Percentiles rank a stretch among this genome's conserved stretches.
phyloP scores from a whole-genome alignment of 2,797 vertebrate species.

The Eupleurogrammus muticus region DNA sequence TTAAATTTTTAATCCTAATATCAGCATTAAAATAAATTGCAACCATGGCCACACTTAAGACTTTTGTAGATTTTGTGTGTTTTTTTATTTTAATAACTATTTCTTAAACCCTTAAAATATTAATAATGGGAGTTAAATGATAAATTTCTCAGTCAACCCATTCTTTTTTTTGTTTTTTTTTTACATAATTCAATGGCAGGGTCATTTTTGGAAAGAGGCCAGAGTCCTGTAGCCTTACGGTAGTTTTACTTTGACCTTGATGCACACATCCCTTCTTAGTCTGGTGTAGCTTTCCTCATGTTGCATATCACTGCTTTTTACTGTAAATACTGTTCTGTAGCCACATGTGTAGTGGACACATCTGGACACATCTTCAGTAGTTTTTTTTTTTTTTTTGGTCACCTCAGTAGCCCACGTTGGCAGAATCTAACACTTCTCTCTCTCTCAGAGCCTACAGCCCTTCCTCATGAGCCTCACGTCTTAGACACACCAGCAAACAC shows the following conservation, averaged over 20 bases:
- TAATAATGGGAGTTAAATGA: slow-evolving; percentile 46
- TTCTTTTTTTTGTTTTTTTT: slow-evolving; percentile 43
- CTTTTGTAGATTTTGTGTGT: neutral
- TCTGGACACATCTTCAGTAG: slow-evolving; percentile 79
- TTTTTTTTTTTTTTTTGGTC: slow-evolving; percentile 76
- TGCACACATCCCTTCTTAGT: slow-evolving; percentile 79
- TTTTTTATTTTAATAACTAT: slow-evolving; percentile 54
- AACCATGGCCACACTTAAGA: too few relatives aligned
- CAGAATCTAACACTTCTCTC: slow-evolving; percentile 83
- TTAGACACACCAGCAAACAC: slow-evolving; percentile 75
- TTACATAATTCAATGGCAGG: slow-evolving; percentile 81
- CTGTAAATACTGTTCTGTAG: slow-evolving; percentile 71
- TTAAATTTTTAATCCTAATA: too few relatives aligned
- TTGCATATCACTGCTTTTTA: slow-evolving; percentile 83
- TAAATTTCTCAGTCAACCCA: slow-evolving; percentile 66
- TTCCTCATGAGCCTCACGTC: slow-evolving; percentile 78
- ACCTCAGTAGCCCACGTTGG: slow-evolving; percentile 80
- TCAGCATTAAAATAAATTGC: too few relatives aligned
- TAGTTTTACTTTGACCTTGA: slow-evolving; percentile 86
- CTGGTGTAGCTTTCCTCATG: slow-evolving; percentile 77
- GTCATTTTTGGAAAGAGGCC: slow-evolving; percentile 83
- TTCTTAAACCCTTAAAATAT: slow-evolving; percentile 28
- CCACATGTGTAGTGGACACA: slow-evolving; percentile 81
- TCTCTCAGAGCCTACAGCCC: slow-evolving; percentile 73
- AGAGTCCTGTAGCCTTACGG: slow-evolving; percentile 84